Evolutionary conservation across 2,888 invertebrate genomes (phyloP).

Genomic region (Brachylomia viminalis): DNA sequence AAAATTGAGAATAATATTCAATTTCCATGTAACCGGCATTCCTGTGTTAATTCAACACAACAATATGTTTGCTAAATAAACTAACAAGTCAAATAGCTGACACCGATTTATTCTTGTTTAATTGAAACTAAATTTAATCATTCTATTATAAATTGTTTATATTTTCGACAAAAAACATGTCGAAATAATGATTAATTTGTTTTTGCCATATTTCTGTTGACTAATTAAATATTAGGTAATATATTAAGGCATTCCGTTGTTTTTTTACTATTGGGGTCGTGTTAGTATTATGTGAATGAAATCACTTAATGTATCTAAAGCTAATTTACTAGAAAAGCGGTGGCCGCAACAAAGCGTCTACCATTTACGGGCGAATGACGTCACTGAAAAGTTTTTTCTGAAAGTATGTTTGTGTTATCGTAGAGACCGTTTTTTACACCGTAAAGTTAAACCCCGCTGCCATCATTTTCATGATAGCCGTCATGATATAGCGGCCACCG

Average conservation of each 20-base stretch:
- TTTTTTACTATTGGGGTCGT: constrained; percentile 2
- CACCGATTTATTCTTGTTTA: not conserved
- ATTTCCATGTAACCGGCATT: not conserved
- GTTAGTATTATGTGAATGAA: constrained; percentile 6
- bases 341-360: not conserved
- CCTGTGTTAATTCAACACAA: constrained; percentile 1
- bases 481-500: not conserved
- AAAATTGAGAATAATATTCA: not conserved
- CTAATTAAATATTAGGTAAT: constrained; percentile 13
- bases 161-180: not conserved
- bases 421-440: not conserved
- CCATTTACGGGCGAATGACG: not conserved
- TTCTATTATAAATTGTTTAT: constrained; percentile 2
- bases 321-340: not conserved
- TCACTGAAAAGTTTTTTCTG: not conserved
- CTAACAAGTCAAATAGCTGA: not conserved
- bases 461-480: not conserved
- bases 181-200: constrained; percentile 17
- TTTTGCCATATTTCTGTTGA: constrained; percentile 41
- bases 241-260: constrained; percentile 46
- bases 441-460: not conserved
- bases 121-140: constrained; percentile 10
- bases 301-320: too few species aligned
- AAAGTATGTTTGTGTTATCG: not conserved
- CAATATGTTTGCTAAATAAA: constrained; percentile 27